Conservation (phyloP, 1,140 invertebrate species). For the Phortica variegata region DNA sequence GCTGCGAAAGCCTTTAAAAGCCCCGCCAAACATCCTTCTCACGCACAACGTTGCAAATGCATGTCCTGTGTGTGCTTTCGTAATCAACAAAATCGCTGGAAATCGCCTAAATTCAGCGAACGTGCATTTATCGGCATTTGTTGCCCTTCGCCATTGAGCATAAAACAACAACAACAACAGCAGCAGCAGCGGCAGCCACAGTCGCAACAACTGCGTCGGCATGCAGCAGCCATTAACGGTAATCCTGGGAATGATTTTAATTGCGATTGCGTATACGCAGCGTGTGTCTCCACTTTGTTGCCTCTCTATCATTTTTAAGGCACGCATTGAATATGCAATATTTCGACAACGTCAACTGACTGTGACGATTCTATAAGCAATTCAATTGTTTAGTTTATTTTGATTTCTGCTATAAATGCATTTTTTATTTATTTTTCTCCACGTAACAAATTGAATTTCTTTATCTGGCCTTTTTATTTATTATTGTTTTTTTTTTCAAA, state of each 20-base stretch:
- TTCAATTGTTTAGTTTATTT: background rate
- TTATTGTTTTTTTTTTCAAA: too few species aligned
- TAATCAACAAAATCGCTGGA: slow-evolving; percentile 41
- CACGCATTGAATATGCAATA: slow-evolving; percentile 36
- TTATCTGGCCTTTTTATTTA: too few species aligned
- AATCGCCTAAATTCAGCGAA: slow-evolving; percentile 31
- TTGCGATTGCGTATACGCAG: slow-evolving; percentile 19
- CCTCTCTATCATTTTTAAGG: slow-evolving; percentile 32
- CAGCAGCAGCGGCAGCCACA: slow-evolving; percentile 30
- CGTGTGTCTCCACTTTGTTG: too few species aligned
- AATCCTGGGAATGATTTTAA: slow-evolving; percentile 50
- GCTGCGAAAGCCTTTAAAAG: background rate
- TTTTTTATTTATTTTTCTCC: slow-evolving; percentile 19
- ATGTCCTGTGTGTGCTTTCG: slow-evolving; percentile 24
- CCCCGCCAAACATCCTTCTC: too few species aligned
- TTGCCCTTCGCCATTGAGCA: slow-evolving; percentile 19
- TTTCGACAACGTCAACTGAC: slow-evolving; percentile 24
- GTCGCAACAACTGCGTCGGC: too few species aligned
- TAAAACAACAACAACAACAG: slow-evolving; percentile 8
- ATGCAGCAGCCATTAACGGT: slow-evolving; percentile 39
- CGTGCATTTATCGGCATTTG: slow-evolving; percentile 38
- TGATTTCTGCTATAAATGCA: background rate
- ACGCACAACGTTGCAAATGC: slow-evolving; percentile 3
- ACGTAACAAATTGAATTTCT: slow-evolving; percentile 12
- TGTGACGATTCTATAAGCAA: slow-evolving; percentile 1